A percentile compares a stretch with the other conserved stretches of the same genome.
Evolutionary conservation across 1,140 invertebrate genomes (phyloP).

Genomic region (Pogonus chalceus): DNA sequence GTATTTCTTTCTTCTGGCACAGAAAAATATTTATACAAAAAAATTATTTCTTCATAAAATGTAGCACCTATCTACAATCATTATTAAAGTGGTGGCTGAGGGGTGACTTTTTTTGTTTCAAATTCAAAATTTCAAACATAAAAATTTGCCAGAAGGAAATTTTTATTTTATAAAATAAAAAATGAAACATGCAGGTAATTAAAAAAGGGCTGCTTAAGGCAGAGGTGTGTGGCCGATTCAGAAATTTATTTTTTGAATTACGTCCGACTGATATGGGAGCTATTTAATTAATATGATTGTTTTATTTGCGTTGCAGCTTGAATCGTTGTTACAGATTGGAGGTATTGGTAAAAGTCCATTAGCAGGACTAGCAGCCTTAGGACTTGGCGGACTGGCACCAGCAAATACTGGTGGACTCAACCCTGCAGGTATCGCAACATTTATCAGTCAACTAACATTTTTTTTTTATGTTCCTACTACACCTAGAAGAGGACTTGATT

Average conservation of each 20-base stretch:
- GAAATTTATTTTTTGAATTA: not conserved
- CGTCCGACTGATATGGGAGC: not conserved
- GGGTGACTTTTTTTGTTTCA: too few species aligned
- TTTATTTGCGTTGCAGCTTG: conserved; percentile 1
- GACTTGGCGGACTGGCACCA: conserved; percentile 71
- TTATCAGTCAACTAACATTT: conserved; percentile 16
- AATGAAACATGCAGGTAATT: not conserved
- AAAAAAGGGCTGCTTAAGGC: not conserved
- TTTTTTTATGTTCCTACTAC: conserved; percentile 11
- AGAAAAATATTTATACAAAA: too few species aligned
- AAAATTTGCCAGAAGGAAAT: too few species aligned
- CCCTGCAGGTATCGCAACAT: conserved; percentile 82
- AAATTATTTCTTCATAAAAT: too few species aligned
- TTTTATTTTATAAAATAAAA: too few species aligned
- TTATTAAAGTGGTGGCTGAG: too few species aligned
- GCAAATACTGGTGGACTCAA: conserved; percentile 74
- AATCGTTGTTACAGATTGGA: conserved; percentile 55
- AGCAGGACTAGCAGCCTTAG: conserved; percentile 73
- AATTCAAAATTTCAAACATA: too few species aligned
- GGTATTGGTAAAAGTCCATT: conserved; percentile 76
- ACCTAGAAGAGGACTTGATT: too few species aligned
- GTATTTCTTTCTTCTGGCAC: too few species aligned
- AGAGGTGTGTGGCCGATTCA: not conserved
- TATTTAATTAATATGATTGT: not conserved
- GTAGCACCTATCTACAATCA: too few species aligned